phyloP scores from a whole-genome alignment of 2,113 vertebrate species.

The Platycercus adscitus region DNA sequence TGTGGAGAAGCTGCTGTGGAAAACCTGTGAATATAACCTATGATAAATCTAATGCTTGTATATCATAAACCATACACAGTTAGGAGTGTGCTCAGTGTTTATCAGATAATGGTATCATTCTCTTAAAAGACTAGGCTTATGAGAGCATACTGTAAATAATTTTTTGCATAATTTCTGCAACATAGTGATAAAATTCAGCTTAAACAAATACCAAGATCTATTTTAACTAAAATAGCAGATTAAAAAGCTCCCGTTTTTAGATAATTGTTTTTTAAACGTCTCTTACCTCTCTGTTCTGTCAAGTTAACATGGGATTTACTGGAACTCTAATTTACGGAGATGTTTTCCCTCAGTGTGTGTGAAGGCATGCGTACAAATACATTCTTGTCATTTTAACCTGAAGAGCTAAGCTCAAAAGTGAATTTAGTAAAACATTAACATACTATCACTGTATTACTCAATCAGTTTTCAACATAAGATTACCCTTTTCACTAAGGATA shows the following conservation, averaged over 20 bases:
- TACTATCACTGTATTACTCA: not conserved
- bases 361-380: not conserved
- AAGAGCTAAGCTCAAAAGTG: not conserved
- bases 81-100: slow-evolving; percentile 58
- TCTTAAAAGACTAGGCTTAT: slow-evolving; percentile 52
- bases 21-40: slow-evolving; percentile 50
- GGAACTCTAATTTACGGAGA: not conserved
- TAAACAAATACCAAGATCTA: not conserved
- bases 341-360: not conserved
- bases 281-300: not conserved
- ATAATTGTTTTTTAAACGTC: not conserved
- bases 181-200: not conserved
- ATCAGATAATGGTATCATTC: slow-evolving; percentile 48
- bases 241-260: not conserved
- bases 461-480: not conserved
- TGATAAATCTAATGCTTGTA: slow-evolving; percentile 17
- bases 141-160: not conserved
- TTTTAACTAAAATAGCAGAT: not conserved
- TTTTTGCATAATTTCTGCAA: not conserved
- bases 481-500: not conserved
- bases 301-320: not conserved
- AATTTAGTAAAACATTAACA: not conserved
- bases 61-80: slow-evolving; percentile 65
- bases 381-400: not conserved
- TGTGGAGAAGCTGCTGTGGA: not conserved